These are phyloP conservation scores for Corythoichthys haematopterus DNA, from an alignment of 2,113 vertebrate genomes.

Conservation along the genomic window DNA sequence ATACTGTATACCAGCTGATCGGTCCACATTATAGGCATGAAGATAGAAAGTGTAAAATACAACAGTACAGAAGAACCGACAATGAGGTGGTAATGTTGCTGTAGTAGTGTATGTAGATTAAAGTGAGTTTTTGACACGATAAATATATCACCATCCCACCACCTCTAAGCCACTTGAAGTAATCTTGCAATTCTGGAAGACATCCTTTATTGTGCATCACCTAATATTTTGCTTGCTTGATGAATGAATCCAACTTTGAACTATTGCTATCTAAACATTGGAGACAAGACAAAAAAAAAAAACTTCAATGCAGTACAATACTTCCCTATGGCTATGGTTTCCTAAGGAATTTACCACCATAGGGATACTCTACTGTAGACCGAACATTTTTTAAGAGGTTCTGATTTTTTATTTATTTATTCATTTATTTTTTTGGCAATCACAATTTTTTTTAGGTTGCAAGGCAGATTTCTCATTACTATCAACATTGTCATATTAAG, in stretches of 20 bases:
- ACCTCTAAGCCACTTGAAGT: conserved; percentile 49
- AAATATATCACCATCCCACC: conserved; percentile 31
- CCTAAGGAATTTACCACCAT: neutral
- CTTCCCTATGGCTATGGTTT: neutral
- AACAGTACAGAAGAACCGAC: too few species aligned
- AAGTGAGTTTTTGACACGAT: too few species aligned
- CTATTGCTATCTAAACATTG: neutral
- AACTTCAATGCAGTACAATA: neutral
- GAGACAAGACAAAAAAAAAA: neutral
- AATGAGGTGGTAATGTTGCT: too few species aligned
- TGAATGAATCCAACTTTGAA: neutral
- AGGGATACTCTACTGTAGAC: neutral
- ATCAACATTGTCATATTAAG: neutral
- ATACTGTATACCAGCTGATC: too few species aligned
- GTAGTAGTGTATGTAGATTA: too few species aligned
- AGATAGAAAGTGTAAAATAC: too few species aligned
- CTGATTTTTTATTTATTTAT: too few species aligned
- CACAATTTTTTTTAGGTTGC: neutral
- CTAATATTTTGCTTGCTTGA: conserved; percentile 2
- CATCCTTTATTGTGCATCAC: neutral
- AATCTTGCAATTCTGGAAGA: conserved; percentile 39
- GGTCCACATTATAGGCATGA: too few species aligned
- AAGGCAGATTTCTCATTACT: neutral
- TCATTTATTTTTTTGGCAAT: neutral
- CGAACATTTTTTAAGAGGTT: too few species aligned